Evolutionary conservation across 2,797 vertebrate species (phyloP), one percentile per base, ranked within the genome.

Genomic region (Macroramphosus scolopax): DNA sequence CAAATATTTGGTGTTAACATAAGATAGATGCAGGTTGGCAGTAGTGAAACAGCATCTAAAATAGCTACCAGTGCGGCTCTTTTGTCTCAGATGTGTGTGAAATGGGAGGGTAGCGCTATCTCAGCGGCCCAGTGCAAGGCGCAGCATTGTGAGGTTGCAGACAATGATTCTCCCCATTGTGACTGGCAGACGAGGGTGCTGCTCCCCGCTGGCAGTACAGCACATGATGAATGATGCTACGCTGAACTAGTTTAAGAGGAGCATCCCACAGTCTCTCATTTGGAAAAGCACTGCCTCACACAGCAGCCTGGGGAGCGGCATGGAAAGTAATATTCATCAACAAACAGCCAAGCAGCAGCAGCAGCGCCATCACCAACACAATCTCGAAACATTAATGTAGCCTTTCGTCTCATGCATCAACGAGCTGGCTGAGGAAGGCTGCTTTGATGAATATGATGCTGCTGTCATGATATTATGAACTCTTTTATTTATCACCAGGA

Each of bases 251-350:
- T 88, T 88, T 86, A 87, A 88, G 77, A 76, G 48, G 63, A 87
- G 72, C 72, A 70, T 86, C 78, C 64, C 71, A 73, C 81, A 51
- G 87, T 84, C 55, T 72, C 81, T 89, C 80, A 83, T 82, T 83
- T 83, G 72, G 78, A 85, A 83, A 81, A 71, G 78, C 67, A 49
- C 50, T 54, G 77, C 74, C 81, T 75, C 75, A 74, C 73, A 71
- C 52, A 17, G 59, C 49, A 72, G 82, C 78, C 85, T 51, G 65
- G 81, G 80, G 78, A 87, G 69, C 33, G 35, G 69, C 78, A 72
- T 45, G 78, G 80, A 82, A 77, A 83, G 77, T 75, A 84, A 87
- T 85, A 87, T 88, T 83, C 82, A 89, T 89, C 85, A 89, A 83
- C 85, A 85, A 80, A 76, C 77, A 82, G 77, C 79, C 78, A 82